These are phyloP conservation scores for Aromia moschata DNA, from an alignment of 2,888 invertebrate species.

Conservation along the genomic window DNA sequence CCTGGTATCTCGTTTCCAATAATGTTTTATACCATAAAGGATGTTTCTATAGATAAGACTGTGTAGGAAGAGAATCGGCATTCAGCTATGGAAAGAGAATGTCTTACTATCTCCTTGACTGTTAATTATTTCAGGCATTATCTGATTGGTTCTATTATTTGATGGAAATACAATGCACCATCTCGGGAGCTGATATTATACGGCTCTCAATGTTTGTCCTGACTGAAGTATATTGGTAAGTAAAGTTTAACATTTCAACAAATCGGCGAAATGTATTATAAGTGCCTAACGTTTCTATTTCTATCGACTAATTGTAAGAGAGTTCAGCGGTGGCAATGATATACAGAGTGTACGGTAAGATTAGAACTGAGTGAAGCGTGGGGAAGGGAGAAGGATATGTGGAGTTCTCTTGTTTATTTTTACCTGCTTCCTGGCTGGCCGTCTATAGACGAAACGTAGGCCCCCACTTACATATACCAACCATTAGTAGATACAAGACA, in stretches of 20 bases:
- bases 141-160: background rate
- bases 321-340: conserved; percentile 40
- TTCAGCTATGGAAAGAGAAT: background rate
- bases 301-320: conserved; percentile 34
- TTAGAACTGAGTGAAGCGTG: conserved; percentile 32
- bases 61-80: too few species aligned
- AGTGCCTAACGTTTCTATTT: conserved; percentile 34
- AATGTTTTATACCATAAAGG: too few species aligned
- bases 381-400: conserved; percentile 25
- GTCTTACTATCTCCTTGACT: background rate
- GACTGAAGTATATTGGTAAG: background rate
- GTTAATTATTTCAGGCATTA: background rate
- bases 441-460: conserved; percentile 35
- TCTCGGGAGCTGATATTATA: background rate
- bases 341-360: conserved; percentile 33
- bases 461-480: conserved; percentile 29
- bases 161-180: background rate
- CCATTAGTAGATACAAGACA: conserved; percentile 29
- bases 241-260: conserved; percentile 19
- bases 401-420: conserved; percentile 31
- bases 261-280: conserved; percentile 15
- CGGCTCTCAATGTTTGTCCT: background rate
- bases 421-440: conserved; percentile 50
- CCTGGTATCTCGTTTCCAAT: too few species aligned
- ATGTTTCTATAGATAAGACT: too few species aligned